Evolutionary conservation across 2,888 invertebrate species (phyloP), one percentile per base, ranked within the genome.

Genomic region (Diaperis boleti): DNA sequence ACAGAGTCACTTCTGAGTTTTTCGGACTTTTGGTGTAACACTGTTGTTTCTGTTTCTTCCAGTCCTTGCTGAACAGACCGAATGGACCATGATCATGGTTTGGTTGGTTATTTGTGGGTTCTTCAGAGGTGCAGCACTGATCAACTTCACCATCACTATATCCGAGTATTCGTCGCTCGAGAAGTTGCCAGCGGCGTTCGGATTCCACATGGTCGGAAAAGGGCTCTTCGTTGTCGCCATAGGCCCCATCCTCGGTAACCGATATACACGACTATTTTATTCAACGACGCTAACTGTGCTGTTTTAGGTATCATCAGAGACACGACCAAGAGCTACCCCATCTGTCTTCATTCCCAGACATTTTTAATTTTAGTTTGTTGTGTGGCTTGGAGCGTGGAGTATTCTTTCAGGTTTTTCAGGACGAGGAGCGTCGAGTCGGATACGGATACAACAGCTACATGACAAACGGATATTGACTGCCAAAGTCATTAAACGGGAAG

Each of bases 21-120:
- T 11, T 26, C 31, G 61, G 11, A 14, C 31, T 8, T 31, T 11
- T 17, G 39, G 31, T 59, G 42, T 49, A 41, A 41, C 60, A 70
- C 62, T 66, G 65, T 49, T 62, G 64, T 72, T 68, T 74, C 71
- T 72, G 62, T 72, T 69, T 68, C 62, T 83, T 83, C 2, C 82
- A 92, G 92, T 89, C 42, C 81, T 92, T 78, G 92, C 92, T 0
- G 87, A 89, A 74, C 91, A 91, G 81, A 86, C 86, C 0, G 89
- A 89, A 33, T 91, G 89, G 85, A 85, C 85, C 4, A 85, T 85
- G 31, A 82, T 92, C 6, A 86, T 91, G 85, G 71, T 88, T 3
- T 89, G 90, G 87, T 81, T 92, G 63, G 87, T 90, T 0, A 87
- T 92, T 56, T 90, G 90, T 76, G 92, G 92, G 10, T 92, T 92